Conservation (phyloP, 2,888 invertebrate species). For the Drosophila mettleri region DNA sequence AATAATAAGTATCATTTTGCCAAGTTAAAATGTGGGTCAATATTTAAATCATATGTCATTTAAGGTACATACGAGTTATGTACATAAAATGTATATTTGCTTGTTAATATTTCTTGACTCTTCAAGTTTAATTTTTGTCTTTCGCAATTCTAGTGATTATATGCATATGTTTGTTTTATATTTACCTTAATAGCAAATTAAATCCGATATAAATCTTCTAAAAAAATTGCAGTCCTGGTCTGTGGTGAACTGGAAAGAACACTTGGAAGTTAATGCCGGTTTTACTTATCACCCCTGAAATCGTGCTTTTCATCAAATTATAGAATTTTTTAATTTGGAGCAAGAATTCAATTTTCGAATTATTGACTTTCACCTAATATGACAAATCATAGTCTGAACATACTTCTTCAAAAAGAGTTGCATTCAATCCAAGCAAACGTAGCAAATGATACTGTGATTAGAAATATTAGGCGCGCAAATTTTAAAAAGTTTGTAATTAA, state of each 20-base stretch:
- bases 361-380: background rate
- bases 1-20: too few relatives aligned
- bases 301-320: constrained; percentile 4
- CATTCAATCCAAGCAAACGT: background rate
- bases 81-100: too few relatives aligned
- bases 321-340: background rate
- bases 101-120: too few relatives aligned
- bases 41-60: too few relatives aligned
- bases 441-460: background rate
- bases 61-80: too few relatives aligned
- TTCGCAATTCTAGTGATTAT: background rate
- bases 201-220: background rate
- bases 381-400: background rate
- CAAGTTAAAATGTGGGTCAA: too few relatives aligned
- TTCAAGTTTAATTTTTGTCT: background rate
- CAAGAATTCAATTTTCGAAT: background rate
- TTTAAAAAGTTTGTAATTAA: constrained; percentile 13
- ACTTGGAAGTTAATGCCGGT: constrained; percentile 47
- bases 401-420: background rate
- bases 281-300: constrained; percentile 16
- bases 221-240: constrained; percentile 34
- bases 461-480: constrained; percentile 38
- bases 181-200: constrained; percentile 1
- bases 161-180: background rate
- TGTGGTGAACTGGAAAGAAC: constrained; percentile 56